These are phyloP conservation scores for Apotomis turbidana DNA, from an alignment of 2,888 invertebrate species.

Conservation along the genomic window DNA sequence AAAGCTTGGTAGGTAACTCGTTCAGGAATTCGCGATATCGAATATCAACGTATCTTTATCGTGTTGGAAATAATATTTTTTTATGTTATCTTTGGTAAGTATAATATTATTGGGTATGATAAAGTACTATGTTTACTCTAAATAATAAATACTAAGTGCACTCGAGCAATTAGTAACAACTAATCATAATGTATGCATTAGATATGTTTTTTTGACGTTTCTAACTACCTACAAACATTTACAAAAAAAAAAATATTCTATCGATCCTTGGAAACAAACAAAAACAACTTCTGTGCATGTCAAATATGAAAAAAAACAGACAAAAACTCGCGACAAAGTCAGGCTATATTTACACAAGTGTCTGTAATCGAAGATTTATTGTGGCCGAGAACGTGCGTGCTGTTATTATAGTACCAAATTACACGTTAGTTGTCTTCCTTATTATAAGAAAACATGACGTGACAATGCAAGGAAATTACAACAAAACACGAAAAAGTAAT, in stretches of 20 bases:
- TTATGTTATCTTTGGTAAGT: conserved; percentile 20
- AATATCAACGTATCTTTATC: conserved; percentile 35
- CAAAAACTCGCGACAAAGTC: conserved; percentile 42
- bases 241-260: conserved; percentile 8
- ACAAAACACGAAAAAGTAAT: conserved; percentile 12
- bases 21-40: conserved; percentile 27
- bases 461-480: conserved; percentile 13
- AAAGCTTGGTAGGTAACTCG: neutral
- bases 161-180: no score
- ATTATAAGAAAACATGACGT: conserved; percentile 4
- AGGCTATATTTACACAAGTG: conserved; percentile 50
- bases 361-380: conserved; percentile 46
- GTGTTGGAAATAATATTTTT: conserved; percentile 7
- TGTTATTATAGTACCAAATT: conserved; percentile 18
- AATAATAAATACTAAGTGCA: neutral
- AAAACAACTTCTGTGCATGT: conserved; percentile 14
- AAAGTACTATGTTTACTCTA: neutral
- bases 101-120: conserved; percentile 15
- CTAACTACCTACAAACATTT: neutral
- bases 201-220: no score
- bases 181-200: neutral
- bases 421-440: conserved; percentile 30
- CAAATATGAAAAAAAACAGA: conserved; percentile 42
- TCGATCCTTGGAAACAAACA: conserved; percentile 24
- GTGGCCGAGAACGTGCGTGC: conserved; percentile 26